phyloP scores from a whole-genome alignment of 2,888 invertebrate species.

The Epistrophe eligans region DNA sequence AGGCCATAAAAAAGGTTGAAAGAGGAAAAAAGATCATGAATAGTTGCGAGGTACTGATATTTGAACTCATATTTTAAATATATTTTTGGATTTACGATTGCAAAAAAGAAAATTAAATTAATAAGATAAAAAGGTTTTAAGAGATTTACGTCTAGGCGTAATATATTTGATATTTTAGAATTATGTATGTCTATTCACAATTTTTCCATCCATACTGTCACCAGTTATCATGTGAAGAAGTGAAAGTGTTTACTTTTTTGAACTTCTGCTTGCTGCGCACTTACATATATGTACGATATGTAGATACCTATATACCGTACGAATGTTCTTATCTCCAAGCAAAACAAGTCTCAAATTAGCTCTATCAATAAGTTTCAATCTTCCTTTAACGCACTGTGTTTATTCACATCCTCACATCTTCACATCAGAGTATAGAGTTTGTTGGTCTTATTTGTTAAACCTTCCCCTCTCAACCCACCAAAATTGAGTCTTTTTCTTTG shows the following conservation, averaged over 20 bases:
- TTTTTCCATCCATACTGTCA: not conserved
- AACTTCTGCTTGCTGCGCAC: not conserved
- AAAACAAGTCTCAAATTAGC: conserved; percentile 33
- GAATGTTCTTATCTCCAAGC: conserved; percentile 34
- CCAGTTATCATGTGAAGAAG: not conserved
- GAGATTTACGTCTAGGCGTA: too few species aligned
- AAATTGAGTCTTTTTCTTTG: conserved; percentile 41
- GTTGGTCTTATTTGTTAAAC: conserved; percentile 54
- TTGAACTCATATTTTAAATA: too few species aligned
- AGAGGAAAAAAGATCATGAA: too few species aligned
- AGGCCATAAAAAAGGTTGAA: too few species aligned
- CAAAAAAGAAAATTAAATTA: too few species aligned
- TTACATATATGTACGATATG: not conserved
- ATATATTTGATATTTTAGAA: too few species aligned
- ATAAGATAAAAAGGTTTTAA: too few species aligned
- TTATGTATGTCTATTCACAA: not conserved
- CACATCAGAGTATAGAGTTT: conserved; percentile 10
- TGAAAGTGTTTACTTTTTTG: conserved; percentile 26
- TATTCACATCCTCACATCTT: not conserved
- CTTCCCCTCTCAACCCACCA: not conserved
- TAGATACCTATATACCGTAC: not conserved
- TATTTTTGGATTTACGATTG: too few species aligned
- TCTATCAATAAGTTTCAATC: conserved; percentile 65
- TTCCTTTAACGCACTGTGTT: conserved; percentile 52
- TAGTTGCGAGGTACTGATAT: too few species aligned